Percentiles rank a stretch among this genome's conserved stretches.
phyloP scores from a whole-genome alignment of 1,140 invertebrate species.

The Trichonephila clavata region DNA sequence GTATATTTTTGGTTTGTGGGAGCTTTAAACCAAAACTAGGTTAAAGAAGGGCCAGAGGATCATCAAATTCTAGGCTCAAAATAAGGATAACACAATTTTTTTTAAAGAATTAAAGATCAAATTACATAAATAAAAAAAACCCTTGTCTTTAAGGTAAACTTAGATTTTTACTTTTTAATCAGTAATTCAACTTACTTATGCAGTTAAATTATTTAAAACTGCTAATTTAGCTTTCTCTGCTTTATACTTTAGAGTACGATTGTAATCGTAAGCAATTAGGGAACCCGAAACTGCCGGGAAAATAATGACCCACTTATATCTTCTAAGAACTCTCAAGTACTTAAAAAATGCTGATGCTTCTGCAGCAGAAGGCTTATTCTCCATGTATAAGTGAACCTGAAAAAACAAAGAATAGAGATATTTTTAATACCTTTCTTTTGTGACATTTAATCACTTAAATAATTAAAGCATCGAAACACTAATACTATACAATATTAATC shows the following conservation, averaged over 20 bases:
- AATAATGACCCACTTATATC: constrained; percentile 70
- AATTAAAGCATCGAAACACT: no score
- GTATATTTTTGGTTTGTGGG: no score
- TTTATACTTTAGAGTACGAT: constrained; percentile 40
- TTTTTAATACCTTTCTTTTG: background rate
- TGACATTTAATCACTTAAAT: background rate
- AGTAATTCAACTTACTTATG: background rate
- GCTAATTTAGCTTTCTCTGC: constrained; percentile 61
- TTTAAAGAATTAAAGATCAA: no score
- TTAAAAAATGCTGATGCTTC: background rate
- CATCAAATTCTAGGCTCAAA: no score
- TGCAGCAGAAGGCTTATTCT: background rate
- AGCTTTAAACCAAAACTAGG: no score
- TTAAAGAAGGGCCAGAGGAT: no score
- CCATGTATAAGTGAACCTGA: constrained; percentile 33
- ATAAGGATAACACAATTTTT: no score
- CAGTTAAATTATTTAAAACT: background rate
- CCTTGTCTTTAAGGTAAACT: no score
- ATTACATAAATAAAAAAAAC: no score
- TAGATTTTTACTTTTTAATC: background rate
- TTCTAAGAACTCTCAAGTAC: constrained; percentile 24
- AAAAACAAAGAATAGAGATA: constrained; percentile 2
- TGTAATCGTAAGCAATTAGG: constrained; percentile 57
- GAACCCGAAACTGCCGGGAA: constrained; percentile 44
- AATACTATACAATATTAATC: no score